phyloP scores from a whole-genome alignment of 2,113 vertebrate genomes.

The Leucopternis melanops region DNA sequence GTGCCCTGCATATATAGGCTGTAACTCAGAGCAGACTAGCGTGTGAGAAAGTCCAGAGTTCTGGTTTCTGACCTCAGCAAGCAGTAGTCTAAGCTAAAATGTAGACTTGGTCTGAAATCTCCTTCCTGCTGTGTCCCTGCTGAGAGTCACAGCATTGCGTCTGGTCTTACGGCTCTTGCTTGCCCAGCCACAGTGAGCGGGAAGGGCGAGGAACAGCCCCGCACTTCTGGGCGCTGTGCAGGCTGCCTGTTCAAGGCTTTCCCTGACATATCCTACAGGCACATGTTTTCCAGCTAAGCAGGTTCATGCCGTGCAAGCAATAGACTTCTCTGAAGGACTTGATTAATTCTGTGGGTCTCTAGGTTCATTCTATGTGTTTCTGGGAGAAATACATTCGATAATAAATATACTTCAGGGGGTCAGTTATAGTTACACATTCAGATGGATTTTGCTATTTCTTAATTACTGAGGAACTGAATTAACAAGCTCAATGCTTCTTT shows the following conservation, averaged over 20 bases:
- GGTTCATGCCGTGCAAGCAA: neutral
- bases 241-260: neutral
- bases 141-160: neutral
- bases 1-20: neutral
- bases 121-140: neutral
- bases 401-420: neutral
- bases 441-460: neutral
- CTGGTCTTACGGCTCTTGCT: neutral
- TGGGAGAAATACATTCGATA: neutral
- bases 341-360: neutral
- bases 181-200: neutral
- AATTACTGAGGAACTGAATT: neutral
- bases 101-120: neutral
- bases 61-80: neutral
- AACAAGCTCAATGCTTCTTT: rapidly evolving
- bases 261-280: neutral
- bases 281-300: neutral
- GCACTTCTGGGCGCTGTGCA: neutral
- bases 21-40: neutral
- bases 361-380: neutral
- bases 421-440: neutral
- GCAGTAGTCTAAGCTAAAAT: neutral
- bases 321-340: neutral
- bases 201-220: neutral
- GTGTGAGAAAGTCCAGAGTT: neutral